A percentile compares a stretch with the other conserved stretches of the same genome.
Conservation (phyloP, 1,140 invertebrate genomes). For the Rhopalosiphum padi region DNA sequence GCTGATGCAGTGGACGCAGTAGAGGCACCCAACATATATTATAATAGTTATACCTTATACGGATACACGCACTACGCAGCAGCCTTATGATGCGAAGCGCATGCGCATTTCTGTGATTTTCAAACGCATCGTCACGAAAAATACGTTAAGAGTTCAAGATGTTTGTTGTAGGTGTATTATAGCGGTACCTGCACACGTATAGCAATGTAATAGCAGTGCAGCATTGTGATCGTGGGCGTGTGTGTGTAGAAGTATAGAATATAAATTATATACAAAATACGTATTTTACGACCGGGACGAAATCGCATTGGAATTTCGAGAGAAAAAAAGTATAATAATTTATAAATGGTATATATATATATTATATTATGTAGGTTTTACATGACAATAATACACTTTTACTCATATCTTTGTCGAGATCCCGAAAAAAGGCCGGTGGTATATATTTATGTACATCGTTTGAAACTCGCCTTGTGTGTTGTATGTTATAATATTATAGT, state of each 20-base stretch:
- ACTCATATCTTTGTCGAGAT: neutral
- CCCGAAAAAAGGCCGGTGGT: neutral
- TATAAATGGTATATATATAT: neutral
- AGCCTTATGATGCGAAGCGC: neutral
- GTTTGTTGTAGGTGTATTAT: neutral
- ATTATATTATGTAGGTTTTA: neutral
- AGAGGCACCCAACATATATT: too few species aligned
- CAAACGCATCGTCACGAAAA: neutral
- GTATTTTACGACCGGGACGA: neutral
- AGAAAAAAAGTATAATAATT: neutral
- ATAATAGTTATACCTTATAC: too few species aligned
- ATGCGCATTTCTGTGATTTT: neutral
- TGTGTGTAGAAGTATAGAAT: neutral
- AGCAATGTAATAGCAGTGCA: neutral
- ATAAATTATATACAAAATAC: neutral
- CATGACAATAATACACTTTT: constrained; percentile 9
- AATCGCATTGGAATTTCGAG: neutral
- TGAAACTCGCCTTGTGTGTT: too few species aligned
- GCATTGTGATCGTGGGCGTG: neutral
- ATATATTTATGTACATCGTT: neutral
- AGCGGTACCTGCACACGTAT: neutral
- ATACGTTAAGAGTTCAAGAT: neutral
- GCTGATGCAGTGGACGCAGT: too few species aligned
- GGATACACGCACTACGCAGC: too few species aligned
- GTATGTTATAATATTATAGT: too few species aligned